Conservation (phyloP, 2,797 vertebrate species). For the Gymnoscopelus braueri region DNA sequence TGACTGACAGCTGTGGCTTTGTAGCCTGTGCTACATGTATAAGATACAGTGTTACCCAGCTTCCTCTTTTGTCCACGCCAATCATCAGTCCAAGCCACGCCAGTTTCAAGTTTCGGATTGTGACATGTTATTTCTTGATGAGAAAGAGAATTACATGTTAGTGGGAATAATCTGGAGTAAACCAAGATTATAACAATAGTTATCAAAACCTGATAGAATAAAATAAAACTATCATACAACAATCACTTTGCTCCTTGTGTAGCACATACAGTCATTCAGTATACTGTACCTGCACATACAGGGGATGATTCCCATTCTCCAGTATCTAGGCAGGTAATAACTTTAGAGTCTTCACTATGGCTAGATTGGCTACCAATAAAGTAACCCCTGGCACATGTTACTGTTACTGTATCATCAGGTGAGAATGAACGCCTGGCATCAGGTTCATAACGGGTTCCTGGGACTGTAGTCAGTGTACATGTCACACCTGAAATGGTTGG, state of each 20-base stretch:
- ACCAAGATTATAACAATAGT: neutral
- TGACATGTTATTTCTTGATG: slow-evolving; percentile 60
- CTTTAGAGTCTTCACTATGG: rapidly evolving
- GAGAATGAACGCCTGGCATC: slow-evolving; percentile 21
- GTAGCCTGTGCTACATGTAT: rapidly evolving
- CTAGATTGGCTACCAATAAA: rapidly evolving
- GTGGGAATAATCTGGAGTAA: neutral
- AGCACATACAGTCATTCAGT: neutral
- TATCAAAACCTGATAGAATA: neutral
- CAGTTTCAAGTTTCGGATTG: rapidly evolving
- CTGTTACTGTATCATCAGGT: slow-evolving; percentile 13
- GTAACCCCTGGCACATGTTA: slow-evolving; percentile 17
- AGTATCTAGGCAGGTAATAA: neutral
- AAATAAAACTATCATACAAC: neutral
- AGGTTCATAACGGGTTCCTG: neutral
- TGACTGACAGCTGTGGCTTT: rapidly evolving
- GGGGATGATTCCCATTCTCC: slow-evolving; percentile 39
- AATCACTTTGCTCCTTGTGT: neutral
- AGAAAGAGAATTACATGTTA: slow-evolving; percentile 3
- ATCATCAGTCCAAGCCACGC: too few relatives aligned
- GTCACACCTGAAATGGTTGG: slow-evolving; percentile 44
- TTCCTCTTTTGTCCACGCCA: too few relatives aligned
- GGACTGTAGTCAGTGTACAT: slow-evolving; percentile 11
- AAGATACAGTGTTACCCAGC: rapidly evolving
- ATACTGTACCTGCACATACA: slow-evolving; percentile 58